phyloP scores from a whole-genome alignment of 1,140 invertebrate species.

The Asbolus verrucosus region DNA sequence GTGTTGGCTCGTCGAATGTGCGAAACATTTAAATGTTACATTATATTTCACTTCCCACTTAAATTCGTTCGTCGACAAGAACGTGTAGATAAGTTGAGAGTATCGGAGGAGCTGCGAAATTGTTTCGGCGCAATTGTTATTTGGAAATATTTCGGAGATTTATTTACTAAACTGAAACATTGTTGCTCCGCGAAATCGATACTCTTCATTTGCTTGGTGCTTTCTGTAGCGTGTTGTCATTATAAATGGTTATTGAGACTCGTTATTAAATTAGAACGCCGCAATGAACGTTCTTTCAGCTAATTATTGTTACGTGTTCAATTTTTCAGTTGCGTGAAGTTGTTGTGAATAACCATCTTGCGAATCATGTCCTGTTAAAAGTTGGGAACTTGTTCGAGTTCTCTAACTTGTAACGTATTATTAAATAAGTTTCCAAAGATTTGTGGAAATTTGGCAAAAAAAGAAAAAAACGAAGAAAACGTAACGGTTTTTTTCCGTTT shows the following conservation, averaged over 20 bases:
- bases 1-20: background rate
- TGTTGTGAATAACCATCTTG: constrained; percentile 12
- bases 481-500: too few species aligned
- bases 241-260: too few species aligned
- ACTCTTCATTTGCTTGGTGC: too few species aligned
- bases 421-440: constrained; percentile 25
- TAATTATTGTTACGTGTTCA: too few species aligned
- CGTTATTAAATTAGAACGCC: too few species aligned
- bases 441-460: constrained; percentile 13
- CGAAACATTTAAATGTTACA: background rate
- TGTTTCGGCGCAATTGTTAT: constrained; percentile 11
- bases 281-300: too few species aligned
- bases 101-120: background rate
- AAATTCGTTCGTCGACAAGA: constrained; percentile 29
- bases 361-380: constrained; percentile 25
- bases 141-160: constrained; percentile 12
- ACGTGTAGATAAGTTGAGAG: constrained; percentile 9
- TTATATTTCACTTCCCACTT: constrained; percentile 4
- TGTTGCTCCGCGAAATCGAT: too few species aligned
- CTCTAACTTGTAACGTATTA: constrained; percentile 20
- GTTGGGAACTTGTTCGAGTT: constrained; percentile 27
- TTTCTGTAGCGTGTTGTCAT: too few species aligned
- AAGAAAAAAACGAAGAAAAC: too few species aligned
- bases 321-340: background rate
- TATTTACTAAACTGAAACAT: constrained; percentile 21